Conservation (phyloP, 2,888 invertebrate genomes). For the Spilarctia lutea region DNA sequence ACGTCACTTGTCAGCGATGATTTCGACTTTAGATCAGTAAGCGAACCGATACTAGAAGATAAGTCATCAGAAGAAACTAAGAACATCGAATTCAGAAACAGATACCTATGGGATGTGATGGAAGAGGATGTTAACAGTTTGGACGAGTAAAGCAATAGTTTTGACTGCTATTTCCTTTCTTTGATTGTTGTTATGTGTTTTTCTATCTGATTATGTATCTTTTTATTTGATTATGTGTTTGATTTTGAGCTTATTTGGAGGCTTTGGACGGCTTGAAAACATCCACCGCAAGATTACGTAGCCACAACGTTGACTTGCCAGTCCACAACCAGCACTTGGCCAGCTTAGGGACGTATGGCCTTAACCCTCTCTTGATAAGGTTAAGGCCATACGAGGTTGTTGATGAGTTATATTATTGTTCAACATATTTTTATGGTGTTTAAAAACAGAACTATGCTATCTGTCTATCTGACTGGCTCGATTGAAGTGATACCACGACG, state of each 20-base stretch:
- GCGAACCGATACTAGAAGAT: constrained; percentile 46
- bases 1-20: constrained; percentile 76
- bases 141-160: constrained; percentile 36
- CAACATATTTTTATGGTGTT: no score
- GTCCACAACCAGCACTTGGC: no score
- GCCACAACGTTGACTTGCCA: no score
- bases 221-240: neutral
- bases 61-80: constrained; percentile 46
- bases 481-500: no score
- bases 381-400: no score
- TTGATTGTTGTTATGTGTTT: constrained; percentile 7
- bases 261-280: no score
- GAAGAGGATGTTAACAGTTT: constrained; percentile 65
- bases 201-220: neutral
- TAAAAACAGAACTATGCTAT: no score
- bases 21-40: constrained; percentile 48
- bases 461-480: no score
- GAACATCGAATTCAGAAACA: constrained; percentile 51
- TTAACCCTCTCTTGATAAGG: no score
- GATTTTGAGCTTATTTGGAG: neutral
- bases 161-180: neutral
- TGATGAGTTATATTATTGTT: neutral
- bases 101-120: constrained; percentile 71
- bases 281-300: no score
- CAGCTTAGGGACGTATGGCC: no score